Percentiles rank a stretch among this genome's conserved stretches.
Conservation (phyloP, 2,113 vertebrate genomes). For the Callaeas wilsoni region DNA sequence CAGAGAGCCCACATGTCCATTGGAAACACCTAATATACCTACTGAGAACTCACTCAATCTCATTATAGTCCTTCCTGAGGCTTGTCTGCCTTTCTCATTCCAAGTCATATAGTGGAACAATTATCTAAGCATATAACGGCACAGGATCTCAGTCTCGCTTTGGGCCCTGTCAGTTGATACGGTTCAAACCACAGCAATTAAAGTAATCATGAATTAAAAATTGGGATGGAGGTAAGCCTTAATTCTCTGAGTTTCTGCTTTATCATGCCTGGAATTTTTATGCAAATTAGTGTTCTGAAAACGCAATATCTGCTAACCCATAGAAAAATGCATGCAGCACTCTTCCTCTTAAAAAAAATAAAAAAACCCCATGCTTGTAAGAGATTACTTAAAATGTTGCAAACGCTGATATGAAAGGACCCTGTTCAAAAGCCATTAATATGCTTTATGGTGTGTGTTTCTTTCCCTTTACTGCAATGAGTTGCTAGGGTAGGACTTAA, state of each 20-base stretch:
- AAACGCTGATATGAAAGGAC: neutral
- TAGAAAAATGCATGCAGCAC: neutral
- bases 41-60: neutral
- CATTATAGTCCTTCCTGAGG: neutral
- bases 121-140: neutral
- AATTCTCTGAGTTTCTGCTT: neutral
- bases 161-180: neutral
- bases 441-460: neutral
- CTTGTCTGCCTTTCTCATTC: neutral
- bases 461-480: neutral
- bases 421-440: neutral
- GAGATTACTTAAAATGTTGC: neutral
- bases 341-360: neutral
- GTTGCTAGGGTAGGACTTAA: neutral
- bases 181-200: neutral
- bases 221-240: neutral
- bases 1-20: neutral
- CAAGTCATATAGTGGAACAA: neutral
- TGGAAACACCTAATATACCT: neutral
- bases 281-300: neutral
- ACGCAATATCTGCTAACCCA: neutral
- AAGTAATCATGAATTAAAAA: neutral
- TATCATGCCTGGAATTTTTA: neutral
- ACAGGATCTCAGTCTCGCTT: neutral
- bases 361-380: neutral